Conservation (phyloP, 2,113 vertebrate genomes). For the Numida meleagris region DNA sequence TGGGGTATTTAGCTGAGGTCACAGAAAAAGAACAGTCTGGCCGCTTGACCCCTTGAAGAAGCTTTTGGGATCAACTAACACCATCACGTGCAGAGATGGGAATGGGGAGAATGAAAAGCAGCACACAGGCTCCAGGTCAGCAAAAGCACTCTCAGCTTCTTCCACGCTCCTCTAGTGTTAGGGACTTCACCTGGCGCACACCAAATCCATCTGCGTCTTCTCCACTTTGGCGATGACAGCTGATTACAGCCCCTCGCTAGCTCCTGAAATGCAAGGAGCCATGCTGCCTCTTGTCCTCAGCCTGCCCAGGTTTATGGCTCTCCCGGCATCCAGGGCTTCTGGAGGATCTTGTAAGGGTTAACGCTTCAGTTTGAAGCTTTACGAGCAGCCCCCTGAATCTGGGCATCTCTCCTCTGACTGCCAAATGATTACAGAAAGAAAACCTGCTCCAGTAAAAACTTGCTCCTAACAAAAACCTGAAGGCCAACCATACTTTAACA, state of each 20-base stretch:
- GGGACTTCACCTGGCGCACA: not conserved
- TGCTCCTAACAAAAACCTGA: not conserved
- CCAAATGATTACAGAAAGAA: not conserved
- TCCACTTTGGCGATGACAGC: not conserved
- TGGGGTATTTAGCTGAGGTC: not conserved
- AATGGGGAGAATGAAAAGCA: not conserved
- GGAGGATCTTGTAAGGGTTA: not conserved
- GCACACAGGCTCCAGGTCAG: not conserved
- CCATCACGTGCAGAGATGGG: fast-evolving
- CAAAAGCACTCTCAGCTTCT: not conserved
- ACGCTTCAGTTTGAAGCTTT: not conserved
- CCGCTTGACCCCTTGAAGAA: not conserved
- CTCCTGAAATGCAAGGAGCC: not conserved
- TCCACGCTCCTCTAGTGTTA: not conserved
- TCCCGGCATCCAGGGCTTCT: not conserved
- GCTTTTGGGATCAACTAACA: not conserved
- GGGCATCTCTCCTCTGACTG: not conserved
- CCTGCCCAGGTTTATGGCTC: not conserved
- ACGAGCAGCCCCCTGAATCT: not conserved
- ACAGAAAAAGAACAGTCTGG: not conserved
- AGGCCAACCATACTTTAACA: fast-evolving
- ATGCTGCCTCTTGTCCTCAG: not conserved
- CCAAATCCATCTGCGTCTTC: not conserved
- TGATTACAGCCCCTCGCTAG: not conserved
- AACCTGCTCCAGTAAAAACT: not conserved